Conservation (phyloP, 2,113 vertebrate genomes). For the Octodon degus region DNA sequence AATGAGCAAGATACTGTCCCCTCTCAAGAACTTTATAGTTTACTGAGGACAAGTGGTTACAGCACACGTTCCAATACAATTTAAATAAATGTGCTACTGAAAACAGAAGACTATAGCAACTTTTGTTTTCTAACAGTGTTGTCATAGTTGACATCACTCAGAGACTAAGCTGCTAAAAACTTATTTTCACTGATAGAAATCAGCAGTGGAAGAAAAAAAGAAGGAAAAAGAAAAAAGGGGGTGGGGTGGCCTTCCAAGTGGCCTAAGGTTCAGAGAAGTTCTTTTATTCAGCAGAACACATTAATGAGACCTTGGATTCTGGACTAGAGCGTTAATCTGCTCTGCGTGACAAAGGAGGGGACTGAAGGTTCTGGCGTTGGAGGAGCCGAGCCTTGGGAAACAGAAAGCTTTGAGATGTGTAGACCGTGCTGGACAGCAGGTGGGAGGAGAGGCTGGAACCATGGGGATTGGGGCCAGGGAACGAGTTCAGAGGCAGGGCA, state of each 20-base stretch:
- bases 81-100: constrained; percentile 1
- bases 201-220: not conserved
- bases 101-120: not conserved
- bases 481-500: not conserved
- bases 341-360: not conserved
- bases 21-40: not conserved
- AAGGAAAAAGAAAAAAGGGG: not conserved
- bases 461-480: not conserved
- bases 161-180: not conserved
- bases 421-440: not conserved
- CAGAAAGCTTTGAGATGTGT: not conserved
- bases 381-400: not conserved
- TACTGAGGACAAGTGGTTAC: not conserved
- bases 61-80: not conserved
- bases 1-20: not conserved
- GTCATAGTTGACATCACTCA: not conserved
- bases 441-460: not conserved
- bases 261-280: not conserved
- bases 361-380: not conserved
- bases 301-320: constrained; percentile 14
- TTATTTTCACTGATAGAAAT: not conserved
- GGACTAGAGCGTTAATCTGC: not conserved
- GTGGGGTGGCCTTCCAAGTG: not conserved
- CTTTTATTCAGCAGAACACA: not conserved
- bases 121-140: not conserved